A percentile compares a stretch with the other conserved stretches of the same genome.
phyloP scores from a whole-genome alignment of 2,797 vertebrate genomes.

The Lophotriccus pileatus region DNA sequence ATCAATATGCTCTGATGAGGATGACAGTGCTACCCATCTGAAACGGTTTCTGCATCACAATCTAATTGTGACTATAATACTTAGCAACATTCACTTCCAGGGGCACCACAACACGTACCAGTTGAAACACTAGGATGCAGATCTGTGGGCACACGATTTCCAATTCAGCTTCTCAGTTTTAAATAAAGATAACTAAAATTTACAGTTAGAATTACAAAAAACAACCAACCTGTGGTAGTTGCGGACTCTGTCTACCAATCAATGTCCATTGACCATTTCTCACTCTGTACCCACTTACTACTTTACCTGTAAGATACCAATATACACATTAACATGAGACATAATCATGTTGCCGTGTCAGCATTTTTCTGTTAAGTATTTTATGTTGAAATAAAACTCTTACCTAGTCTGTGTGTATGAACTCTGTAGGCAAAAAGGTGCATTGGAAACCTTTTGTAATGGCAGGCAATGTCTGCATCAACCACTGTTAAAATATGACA shows the following conservation, averaged over 20 bases:
- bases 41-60: not conserved
- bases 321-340: not conserved
- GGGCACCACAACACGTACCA: not conserved
- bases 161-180: not conserved
- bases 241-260: constrained; percentile 94
- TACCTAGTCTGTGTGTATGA: constrained; percentile 93
- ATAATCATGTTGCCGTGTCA: not conserved
- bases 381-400: constrained; percentile 46
- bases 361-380: not conserved
- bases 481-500: constrained; percentile 79
- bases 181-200: not conserved
- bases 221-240: constrained; percentile 88
- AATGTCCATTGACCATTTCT: constrained; percentile 88
- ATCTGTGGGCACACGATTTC: not conserved
- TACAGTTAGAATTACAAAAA: not conserved
- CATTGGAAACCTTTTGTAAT: constrained; percentile 87
- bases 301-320: constrained; percentile 83
- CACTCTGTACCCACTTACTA: constrained; percentile 94
- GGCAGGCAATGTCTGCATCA: constrained; percentile 91
- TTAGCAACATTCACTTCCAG: not conserved
- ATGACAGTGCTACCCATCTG: not conserved
- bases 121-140: not conserved
- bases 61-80: not conserved
- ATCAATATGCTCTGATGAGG: not conserved
- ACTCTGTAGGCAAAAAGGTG: constrained; percentile 97